Conservation (phyloP, 92 coral and sea anemone genomes). For the Zoanthus sociatus region DNA sequence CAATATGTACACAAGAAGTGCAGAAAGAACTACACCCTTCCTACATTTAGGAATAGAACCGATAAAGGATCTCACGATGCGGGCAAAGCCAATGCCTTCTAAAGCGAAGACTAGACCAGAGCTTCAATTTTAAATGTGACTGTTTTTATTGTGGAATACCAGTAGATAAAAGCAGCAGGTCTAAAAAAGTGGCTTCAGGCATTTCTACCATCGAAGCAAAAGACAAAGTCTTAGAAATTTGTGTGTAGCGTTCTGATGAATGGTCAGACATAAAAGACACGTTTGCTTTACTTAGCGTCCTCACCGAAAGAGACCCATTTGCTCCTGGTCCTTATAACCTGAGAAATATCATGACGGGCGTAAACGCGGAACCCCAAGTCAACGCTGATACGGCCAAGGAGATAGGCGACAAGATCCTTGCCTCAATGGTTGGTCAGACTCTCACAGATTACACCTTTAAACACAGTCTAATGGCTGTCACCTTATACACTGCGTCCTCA, state of each 20-base stretch:
- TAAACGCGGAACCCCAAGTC: constrained; percentile 3
- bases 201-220: not conserved
- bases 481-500: not conserved
- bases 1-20: too few species aligned
- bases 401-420: constrained; percentile 21
- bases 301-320: constrained; percentile 38
- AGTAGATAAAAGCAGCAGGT: too few species aligned
- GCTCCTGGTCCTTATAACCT: constrained; percentile 26
- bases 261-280: constrained; percentile 18
- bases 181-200: not conserved
- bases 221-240: not conserved
- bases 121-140: too few species aligned
- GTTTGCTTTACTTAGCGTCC: not conserved
- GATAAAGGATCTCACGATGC: too few species aligned
- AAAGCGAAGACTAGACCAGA: too few species aligned
- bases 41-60: too few species aligned
- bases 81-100: too few species aligned
- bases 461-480: not conserved
- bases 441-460: not conserved
- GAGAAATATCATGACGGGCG: constrained; percentile 31
- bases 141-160: too few species aligned
- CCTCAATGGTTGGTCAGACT: constrained; percentile 23
- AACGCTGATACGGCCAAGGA: constrained; percentile 27
- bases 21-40: too few species aligned
- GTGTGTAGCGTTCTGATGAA: not conserved